Base-by-base conservation (phyloP, 2,888 invertebrate genomes). In the Cerastoderma edule region DNA sequence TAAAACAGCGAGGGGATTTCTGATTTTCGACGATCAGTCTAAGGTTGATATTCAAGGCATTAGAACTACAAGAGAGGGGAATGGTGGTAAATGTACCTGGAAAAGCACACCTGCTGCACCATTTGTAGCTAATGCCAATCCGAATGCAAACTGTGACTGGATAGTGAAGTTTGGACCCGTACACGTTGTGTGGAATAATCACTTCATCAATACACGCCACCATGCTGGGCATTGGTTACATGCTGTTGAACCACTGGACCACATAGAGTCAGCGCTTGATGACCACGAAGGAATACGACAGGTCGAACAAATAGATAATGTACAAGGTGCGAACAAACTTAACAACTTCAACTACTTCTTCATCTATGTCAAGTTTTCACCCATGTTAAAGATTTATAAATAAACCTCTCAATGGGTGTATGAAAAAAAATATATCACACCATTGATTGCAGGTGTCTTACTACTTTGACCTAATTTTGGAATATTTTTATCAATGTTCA, bases 101-200 rank as follows among this genome's bases (percentile, higher is more conserved):
- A 54, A 35, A 10, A n/a, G 10, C 0, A 24, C 19, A 30, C 65
- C 65, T 22, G 54, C 54, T 30, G 32, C 67, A 1, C 60, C 67
- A n/a, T 27, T 67, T 2, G 48, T 67, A 32, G 57, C 39, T 19
- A 60, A 46, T 50, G 72, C 72, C 10, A 35, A 28, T n/a, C 46
- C 72, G 19, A 30, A 32, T n/a, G 39, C 72, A 19, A 30, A 56
- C 16, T 72, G 60, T 67, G 39, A 60, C 16, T 72, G 72, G 72
- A 57, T 67, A 16, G 44, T 44, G 1, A n/a, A 60, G 6, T 16
- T 16, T 30, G 35, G 16, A 10, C 46, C 44, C 13, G 22, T 72
- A 22, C 10, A 19, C 13, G 32, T 72, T 22, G 33, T 24, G 1
- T 72, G 72, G 72, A 30, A 46, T 5, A 63, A 67, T 24, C 39